Evolutionary conservation across 2,888 invertebrate species (phyloP).

Genomic region (Hirtodrosophila alboralis): DNA sequence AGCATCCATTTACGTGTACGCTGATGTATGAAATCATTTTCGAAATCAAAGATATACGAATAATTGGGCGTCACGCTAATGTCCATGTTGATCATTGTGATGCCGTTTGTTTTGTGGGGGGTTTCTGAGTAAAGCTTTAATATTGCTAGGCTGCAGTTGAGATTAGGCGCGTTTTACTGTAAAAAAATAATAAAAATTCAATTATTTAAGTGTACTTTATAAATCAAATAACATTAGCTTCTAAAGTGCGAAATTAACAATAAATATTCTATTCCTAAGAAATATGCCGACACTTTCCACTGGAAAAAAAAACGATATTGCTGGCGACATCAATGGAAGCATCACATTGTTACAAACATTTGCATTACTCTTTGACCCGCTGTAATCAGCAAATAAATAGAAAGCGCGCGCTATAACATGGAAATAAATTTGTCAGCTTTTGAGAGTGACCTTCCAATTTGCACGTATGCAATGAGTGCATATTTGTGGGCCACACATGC

Average conservation of each 20-base stretch:
- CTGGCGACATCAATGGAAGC: too few species aligned
- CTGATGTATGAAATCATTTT: conserved; percentile 95
- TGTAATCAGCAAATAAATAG: conserved; percentile 16
- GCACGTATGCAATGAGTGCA: conserved; percentile 27
- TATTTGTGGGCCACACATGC: conserved; percentile 6
- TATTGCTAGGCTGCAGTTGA: conserved; percentile 1
- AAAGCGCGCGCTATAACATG: conserved; percentile 48
- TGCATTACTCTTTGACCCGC: conserved; percentile 11
- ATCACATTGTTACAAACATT: neutral
- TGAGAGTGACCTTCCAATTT: conserved; percentile 55
- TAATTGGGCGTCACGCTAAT: conserved; percentile 91
- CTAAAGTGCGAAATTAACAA: too few species aligned
- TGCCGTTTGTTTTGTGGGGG: conserved; percentile 10
- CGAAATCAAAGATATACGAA: conserved; percentile 97
- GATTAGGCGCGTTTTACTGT: conserved; percentile 1
- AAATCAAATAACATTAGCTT: too few species aligned
- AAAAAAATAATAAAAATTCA: too few species aligned
- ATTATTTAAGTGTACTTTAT: too few species aligned
- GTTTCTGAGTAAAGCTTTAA: conserved; percentile 9
- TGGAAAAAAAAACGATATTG: too few species aligned
- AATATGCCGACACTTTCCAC: too few species aligned
- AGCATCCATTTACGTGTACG: conserved; percentile 97
- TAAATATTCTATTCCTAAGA: too few species aligned
- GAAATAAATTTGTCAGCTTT: conserved; percentile 33
- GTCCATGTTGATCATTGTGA: conserved; percentile 85